These are phyloP conservation scores for Coregonus clupeaformis DNA, from an alignment of 2,113 vertebrate species.

Conservation along the genomic window DNA sequence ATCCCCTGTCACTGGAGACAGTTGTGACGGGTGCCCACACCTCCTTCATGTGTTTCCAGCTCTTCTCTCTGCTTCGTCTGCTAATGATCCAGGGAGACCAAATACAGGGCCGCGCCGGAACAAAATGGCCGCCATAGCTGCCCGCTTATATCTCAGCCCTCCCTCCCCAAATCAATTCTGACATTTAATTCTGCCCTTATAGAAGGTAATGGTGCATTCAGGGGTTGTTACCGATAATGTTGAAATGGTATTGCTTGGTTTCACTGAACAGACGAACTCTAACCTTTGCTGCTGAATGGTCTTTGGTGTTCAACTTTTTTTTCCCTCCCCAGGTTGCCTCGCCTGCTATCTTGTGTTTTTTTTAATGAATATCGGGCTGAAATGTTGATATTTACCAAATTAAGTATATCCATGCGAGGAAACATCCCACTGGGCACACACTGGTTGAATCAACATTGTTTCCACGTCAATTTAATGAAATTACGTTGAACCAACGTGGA, in stretches of 20 bases:
- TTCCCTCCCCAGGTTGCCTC: neutral
- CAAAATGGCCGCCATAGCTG: constrained; percentile 62
- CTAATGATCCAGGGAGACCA: constrained; percentile 60
- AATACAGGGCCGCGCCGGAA: constrained; percentile 50
- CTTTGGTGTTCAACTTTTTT: constrained; percentile 2
- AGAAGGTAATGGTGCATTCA: constrained; percentile 71
- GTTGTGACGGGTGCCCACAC: constrained; percentile 32
- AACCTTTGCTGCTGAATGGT: constrained; percentile 50
- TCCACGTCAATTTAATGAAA: no score
- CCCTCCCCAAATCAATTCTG: constrained; percentile 66
- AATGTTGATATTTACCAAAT: constrained; percentile 32
- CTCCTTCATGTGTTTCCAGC: constrained; percentile 49
- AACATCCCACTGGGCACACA: neutral
- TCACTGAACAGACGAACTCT: constrained; percentile 54
- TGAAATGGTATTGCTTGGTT: constrained; percentile 57
- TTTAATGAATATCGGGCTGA: constrained; percentile 7
- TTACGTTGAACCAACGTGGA: no score
- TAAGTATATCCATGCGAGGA: constrained; percentile 12
- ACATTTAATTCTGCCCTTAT: constrained; percentile 73
- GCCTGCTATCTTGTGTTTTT: neutral
- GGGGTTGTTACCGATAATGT: constrained; percentile 69
- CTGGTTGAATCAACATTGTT: no score
- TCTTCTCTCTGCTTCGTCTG: constrained; percentile 19
- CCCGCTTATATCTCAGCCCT: constrained; percentile 56
- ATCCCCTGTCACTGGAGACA: constrained; percentile 47